Evolutionary conservation across 1,140 invertebrate genomes (phyloP).

Genomic region (Papilio xuthus): DNA sequence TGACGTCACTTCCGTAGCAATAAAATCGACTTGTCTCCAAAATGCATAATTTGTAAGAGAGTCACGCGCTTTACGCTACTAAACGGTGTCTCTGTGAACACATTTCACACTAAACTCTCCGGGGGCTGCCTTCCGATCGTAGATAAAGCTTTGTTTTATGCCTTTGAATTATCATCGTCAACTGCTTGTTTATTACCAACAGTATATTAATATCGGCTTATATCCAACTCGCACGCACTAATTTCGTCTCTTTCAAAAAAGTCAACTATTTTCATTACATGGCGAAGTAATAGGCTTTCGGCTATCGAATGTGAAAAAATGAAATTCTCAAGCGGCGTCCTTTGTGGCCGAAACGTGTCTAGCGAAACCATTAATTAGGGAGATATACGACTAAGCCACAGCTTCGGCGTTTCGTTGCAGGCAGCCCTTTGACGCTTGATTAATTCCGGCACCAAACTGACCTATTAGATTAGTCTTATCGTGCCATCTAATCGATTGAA

Average conservation of each 20-base stretch:
- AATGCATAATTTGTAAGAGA: conserved; percentile 79
- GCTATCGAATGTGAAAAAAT: conserved; percentile 39
- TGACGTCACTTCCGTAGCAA: conserved; percentile 78
- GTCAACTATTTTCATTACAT: conserved; percentile 26
- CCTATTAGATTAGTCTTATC: conserved; percentile 73
- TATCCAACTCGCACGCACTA: conserved; percentile 60
- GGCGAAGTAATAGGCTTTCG: conserved; percentile 25
- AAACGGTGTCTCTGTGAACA: conserved; percentile 78
- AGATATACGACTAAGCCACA: conserved; percentile 73
- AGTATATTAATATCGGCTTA: conserved; percentile 75
- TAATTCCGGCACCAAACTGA: conserved; percentile 78
- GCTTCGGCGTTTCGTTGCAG: conserved; percentile 21
- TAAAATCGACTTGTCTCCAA: conserved; percentile 78
- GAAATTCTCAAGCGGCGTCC: conserved; percentile 66
- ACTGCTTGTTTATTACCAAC: conserved; percentile 69
- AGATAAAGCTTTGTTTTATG: conserved; percentile 79
- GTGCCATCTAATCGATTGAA: conserved; percentile 76
- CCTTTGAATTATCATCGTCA: conserved; percentile 72
- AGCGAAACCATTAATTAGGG: conserved; percentile 79
- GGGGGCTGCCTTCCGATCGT: conserved; percentile 64
- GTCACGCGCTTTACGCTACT: conserved; percentile 77
- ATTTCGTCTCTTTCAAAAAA: conserved; percentile 39
- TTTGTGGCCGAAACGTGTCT: conserved; percentile 73
- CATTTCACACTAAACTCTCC: conserved; percentile 77
- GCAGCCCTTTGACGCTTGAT: conserved; percentile 73